Conservation (phyloP, 2,888 invertebrate genomes). For the Sphinx pinastri region DNA sequence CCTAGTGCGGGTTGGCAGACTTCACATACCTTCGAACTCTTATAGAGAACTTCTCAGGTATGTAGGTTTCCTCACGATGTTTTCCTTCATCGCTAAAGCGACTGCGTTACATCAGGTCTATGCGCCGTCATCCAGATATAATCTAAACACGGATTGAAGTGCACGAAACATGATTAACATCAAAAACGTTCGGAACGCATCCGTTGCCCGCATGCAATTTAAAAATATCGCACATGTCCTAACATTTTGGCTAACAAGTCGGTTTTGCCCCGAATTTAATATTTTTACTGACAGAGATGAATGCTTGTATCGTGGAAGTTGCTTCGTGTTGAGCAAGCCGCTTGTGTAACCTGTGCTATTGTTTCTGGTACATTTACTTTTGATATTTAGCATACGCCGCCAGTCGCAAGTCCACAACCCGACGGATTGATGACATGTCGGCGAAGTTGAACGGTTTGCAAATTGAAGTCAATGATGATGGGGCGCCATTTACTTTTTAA, state of each 20-base stretch:
- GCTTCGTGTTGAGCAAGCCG: constrained; percentile 42
- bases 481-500: no score
- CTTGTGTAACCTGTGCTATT: constrained; percentile 49
- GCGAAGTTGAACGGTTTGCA: neutral
- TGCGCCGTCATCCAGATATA: no score
- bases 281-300: constrained; percentile 35
- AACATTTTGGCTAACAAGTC: neutral
- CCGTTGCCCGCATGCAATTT: constrained; percentile 2
- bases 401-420: neutral
- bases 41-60: no score
- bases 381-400: constrained; percentile 11
- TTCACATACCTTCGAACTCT: no score
- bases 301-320: constrained; percentile 41
- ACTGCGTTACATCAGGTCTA: no score
- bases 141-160: no score
- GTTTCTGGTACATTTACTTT: constrained; percentile 42
- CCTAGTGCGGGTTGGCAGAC: no score
- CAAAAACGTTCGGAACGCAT: neutral
- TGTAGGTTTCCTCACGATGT: no score
- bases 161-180: neutral
- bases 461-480: no score
- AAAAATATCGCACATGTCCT: neutral
- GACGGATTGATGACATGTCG: neutral
- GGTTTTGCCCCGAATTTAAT: neutral
- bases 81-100: no score